These are phyloP conservation scores for Atethmia centrago DNA, from an alignment of 2,888 invertebrate species.

Conservation along the genomic window DNA sequence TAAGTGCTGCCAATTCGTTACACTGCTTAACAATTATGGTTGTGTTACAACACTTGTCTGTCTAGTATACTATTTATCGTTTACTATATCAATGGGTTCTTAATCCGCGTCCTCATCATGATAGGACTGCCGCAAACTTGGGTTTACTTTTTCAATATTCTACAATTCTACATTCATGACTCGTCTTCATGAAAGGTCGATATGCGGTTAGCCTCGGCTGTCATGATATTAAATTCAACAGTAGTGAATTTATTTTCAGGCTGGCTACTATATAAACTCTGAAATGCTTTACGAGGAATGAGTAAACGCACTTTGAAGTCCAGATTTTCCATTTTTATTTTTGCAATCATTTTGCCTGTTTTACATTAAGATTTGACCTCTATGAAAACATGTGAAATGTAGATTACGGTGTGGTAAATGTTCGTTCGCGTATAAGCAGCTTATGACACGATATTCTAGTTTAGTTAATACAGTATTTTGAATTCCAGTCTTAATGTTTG, in stretches of 20 bases:
- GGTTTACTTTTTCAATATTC: slow-evolving; percentile 66
- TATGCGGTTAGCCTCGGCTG: slow-evolving; percentile 66
- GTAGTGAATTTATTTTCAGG: slow-evolving; percentile 45
- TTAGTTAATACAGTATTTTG: slow-evolving; percentile 29
- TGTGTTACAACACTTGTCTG: slow-evolving; percentile 56
- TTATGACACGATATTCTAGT: slow-evolving; percentile 31
- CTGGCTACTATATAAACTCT: slow-evolving; percentile 44
- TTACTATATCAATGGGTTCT: slow-evolving; percentile 49
- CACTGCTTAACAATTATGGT: slow-evolving; percentile 62
- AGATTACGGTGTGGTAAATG: slow-evolving; percentile 27
- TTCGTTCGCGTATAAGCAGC: slow-evolving; percentile 5
- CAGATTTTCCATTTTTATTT: slow-evolving; percentile 28
- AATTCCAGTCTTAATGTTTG: slow-evolving; percentile 20
- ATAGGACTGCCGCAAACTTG: slow-evolving; percentile 61
- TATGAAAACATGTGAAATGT: neutral
- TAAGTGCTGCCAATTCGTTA: slow-evolving; percentile 68
- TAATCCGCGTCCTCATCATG: slow-evolving; percentile 47
- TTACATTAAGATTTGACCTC: slow-evolving; percentile 6
- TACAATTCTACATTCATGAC: slow-evolving; percentile 65
- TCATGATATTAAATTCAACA: slow-evolving; percentile 59
- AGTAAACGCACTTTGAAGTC: slow-evolving; percentile 25
- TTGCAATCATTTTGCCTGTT: slow-evolving; percentile 23
- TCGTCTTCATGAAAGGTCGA: slow-evolving; percentile 67
- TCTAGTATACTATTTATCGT: slow-evolving; percentile 48
- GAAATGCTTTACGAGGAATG: slow-evolving; percentile 37